Evolutionary conservation across 2,888 invertebrate genomes (phyloP), one percentile per base, ranked within the genome.

Genomic region (Oscheius myriophilus): DNA sequence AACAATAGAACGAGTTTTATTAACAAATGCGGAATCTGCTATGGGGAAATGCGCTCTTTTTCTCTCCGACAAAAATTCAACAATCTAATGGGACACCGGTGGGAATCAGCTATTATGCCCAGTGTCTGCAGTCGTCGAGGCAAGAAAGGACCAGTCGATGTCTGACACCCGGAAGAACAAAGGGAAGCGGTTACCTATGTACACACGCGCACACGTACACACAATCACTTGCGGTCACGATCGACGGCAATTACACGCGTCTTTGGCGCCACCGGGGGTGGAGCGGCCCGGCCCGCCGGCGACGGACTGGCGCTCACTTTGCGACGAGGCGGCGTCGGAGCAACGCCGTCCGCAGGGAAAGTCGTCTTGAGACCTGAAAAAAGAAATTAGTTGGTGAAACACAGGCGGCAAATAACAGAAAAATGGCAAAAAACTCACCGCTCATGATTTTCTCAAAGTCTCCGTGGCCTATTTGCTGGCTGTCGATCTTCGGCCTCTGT

Each of bases 401-500:
- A 2, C 1, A 16, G 18, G 7, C 4, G 4, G 16, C 9, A 16
- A 4, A 3, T 53, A 6, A 6, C 6, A 53, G 7, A 18, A 23
- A 45, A 45, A 52, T 53, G 43, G 53, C 11, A 11, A 14, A 23
- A 45, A n/a, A 67, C 64, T 7, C 26, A 80, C 82, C 81, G 63
- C 65, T 81, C 80, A 83, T 82, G 21, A 83, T 68, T 18, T 80
- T 71, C 65, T 84, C 84, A 39, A 84, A 84, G 61, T 84, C 84
- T 53, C 84, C 84, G 62, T 84, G 82, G 55, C 78, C 81, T 58
- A 84, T 78, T 64, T 81, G 74, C 43, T 76, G 78, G 42, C 79
- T 82, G 52, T 84, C 81, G 18, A 82, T 78, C 59, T 83, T 81
- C 11, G 74, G 65, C 43, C 76, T 26, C 49, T 71, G 73, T 18